A percentile compares a stretch with the other conserved stretches of the same genome.
phyloP scores from a whole-genome alignment of 2,113 vertebrate species.

The Penelope pileata region DNA sequence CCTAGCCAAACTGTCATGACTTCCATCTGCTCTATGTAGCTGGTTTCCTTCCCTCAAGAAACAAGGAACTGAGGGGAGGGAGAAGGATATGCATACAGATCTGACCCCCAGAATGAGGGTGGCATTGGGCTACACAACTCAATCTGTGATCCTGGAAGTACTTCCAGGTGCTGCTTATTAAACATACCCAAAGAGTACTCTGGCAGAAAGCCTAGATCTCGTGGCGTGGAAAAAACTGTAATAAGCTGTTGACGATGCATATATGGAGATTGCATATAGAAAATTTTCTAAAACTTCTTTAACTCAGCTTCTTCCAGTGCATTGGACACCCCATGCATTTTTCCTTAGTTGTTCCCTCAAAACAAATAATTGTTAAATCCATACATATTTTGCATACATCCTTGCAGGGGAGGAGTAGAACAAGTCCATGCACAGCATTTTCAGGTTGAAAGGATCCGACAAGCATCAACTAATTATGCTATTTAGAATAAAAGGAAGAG shows the following conservation, averaged over 20 bases:
- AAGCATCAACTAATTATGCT: slow-evolving; percentile 69
- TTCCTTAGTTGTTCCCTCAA: slow-evolving; percentile 59
- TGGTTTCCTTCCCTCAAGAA: neutral
- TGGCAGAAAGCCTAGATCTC: slow-evolving; percentile 62
- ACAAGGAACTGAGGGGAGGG: neutral
- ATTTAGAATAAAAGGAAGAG: slow-evolving; percentile 57
- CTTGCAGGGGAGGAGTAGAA: slow-evolving; percentile 25
- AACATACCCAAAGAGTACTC: slow-evolving; percentile 39
- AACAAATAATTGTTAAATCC: slow-evolving; percentile 53
- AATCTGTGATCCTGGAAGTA: slow-evolving; percentile 57
- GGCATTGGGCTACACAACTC: neutral
- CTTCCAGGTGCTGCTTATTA: slow-evolving; percentile 69
- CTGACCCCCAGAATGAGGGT: neutral
- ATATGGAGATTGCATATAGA: slow-evolving; percentile 70
- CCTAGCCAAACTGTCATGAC: neutral
- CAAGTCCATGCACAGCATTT: slow-evolving; percentile 60
- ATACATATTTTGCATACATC: slow-evolving; percentile 46
- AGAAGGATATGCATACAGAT: neutral
- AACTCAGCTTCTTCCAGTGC: slow-evolving; percentile 65
- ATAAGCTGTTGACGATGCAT: slow-evolving; percentile 66
- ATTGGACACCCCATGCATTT: slow-evolving; percentile 46
- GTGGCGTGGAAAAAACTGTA: slow-evolving; percentile 46
- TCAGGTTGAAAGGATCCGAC: slow-evolving; percentile 71
- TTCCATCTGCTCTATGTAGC: neutral
- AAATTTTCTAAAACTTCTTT: slow-evolving; percentile 61